Conservation (phyloP, 2,113 vertebrate species). For the Nyctibius bracteatus region DNA sequence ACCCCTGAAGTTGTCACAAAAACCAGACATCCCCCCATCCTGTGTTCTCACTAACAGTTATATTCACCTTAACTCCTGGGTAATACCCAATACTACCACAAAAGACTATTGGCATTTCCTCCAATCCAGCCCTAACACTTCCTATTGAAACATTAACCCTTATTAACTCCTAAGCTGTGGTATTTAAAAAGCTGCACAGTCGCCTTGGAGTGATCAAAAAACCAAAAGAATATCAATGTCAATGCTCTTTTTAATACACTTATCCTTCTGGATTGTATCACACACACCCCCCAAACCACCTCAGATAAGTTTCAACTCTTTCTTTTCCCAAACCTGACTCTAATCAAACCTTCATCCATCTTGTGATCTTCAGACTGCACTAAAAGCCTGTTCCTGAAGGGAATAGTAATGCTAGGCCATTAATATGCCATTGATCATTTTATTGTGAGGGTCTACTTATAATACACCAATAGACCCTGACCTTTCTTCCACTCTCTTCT, state of each 20-base stretch:
- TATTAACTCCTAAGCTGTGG: background rate
- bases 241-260: background rate
- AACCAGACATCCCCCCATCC: fast-evolving
- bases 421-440: background rate
- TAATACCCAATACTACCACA: background rate
- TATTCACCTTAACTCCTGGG: background rate
- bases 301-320: background rate
- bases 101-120: background rate
- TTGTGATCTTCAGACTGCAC: background rate
- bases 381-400: background rate
- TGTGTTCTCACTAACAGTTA: background rate
- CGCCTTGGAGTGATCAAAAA: background rate
- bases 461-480: background rate
- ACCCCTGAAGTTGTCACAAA: background rate
- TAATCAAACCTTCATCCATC: background rate
- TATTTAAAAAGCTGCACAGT: background rate
- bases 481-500: background rate
- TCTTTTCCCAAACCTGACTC: background rate
- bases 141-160: background rate
- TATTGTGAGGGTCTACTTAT: background rate
- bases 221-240: background rate
- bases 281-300: background rate
- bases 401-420: background rate
- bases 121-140: background rate
- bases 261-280: background rate